A percentile compares a stretch with the other conserved stretches of the same genome.
phyloP scores from a whole-genome alignment of 2,888 invertebrate species.

The Patella caerulea region DNA sequence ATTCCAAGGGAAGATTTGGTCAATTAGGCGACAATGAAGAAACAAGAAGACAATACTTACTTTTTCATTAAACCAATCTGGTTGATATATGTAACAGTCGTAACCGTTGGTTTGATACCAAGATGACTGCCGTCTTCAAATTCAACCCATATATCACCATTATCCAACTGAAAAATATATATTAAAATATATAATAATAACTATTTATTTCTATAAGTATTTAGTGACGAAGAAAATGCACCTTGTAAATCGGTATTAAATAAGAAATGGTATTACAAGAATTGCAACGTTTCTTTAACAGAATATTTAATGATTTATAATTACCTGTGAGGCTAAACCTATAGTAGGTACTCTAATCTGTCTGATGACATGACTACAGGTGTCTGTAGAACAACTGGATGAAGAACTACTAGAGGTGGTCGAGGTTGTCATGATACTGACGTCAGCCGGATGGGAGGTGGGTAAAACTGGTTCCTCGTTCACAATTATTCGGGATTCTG shows the following conservation, averaged over 20 bases:
- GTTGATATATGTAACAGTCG: not conserved
- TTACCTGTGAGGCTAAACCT: not conserved
- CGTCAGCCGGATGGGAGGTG: not conserved
- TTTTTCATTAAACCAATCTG: not conserved
- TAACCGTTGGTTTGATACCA: constrained; percentile 4
- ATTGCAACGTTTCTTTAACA: too few relatives aligned
- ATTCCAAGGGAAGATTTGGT: too few relatives aligned
- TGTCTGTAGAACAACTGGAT: not conserved
- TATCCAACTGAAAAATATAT: not conserved
- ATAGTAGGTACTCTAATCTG: not conserved
- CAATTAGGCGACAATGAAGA: not conserved
- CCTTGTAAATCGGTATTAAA: too few relatives aligned
- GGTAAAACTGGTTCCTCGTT: not conserved
- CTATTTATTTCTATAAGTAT: too few relatives aligned
- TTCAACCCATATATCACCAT: constrained; percentile 3
- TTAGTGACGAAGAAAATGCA: too few relatives aligned
- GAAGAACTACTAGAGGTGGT: not conserved
- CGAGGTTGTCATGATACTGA: not conserved
- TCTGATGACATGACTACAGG: not conserved
- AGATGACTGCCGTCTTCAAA: constrained; percentile 3
- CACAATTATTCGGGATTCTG: too few relatives aligned
- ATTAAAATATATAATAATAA: too few relatives aligned
- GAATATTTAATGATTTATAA: too few relatives aligned
- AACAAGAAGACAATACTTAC: not conserved
- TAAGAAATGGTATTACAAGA: too few relatives aligned